Base-by-base conservation (phyloP, 2,888 invertebrate species). In the Aplocera efformata region DNA sequence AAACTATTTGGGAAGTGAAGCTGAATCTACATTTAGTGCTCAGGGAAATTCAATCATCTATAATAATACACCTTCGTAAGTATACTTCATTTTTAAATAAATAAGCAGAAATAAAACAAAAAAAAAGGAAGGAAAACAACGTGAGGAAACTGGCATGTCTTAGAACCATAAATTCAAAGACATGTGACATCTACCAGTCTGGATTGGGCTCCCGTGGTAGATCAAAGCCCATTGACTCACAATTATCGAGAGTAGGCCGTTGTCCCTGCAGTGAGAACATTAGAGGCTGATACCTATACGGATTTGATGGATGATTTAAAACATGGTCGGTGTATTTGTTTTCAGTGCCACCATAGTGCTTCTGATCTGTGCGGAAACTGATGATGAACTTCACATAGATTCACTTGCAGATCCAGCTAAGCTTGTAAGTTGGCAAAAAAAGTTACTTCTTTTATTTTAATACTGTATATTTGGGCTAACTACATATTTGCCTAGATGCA, bases 31-130 rank as follows among this genome's bases (percentile, higher is more conserved):
- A 6, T 81, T 83, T 43, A 68, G 66, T 40, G 26, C 61, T 22
- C 67, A 75, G 58, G 82, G 79, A 7, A 58, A 59, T 13, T 71
- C 72, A 7, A 72, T 84, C 3, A 64, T 64, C n/a, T 83, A 79
- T 50, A 27, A 37, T 1, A 78, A 82, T 68, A 50, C 48, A 1
- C 80, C 80, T 44, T 83, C 84, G 84, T 84, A 68, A 81, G 84
- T 79, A 53, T 50, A 20, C 8, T 48, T 36, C 41, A n/a, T 30
- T 28, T 10, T 10, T 25, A 26, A 27, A 8, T 23, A 17, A n/a
- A 21, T 21, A 3, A 10, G 3, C 10, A 32, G n/a, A 11, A 7
- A 22, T n/a, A n/a, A n/a, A n/a, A n/a, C n/a, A n/a, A n/a, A n/a
- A n/a, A n/a, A n/a, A n/a, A n/a, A n/a, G n/a, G n/a, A n/a, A n/a